Base-by-base conservation (phyloP, 1,140 invertebrate species). In the Diploscapter pachys region DNA sequence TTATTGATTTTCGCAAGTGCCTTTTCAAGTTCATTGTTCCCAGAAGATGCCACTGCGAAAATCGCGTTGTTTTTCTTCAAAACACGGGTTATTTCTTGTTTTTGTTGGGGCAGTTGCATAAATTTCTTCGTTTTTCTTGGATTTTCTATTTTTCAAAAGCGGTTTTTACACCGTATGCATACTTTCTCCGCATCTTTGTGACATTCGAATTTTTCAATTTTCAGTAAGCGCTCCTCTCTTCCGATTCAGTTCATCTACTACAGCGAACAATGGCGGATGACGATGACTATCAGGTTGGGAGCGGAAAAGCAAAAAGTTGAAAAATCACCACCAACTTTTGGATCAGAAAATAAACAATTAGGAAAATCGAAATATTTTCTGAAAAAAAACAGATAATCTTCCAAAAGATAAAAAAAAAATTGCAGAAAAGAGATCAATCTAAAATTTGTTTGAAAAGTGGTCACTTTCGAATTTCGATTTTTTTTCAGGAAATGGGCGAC, bases 281-380 rank as follows among this genome's bases (percentile, higher is more conserved):
- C 55, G 80, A 81, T 67, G 80, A 82, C 77, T 76, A 76, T 53
- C 71, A 79, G 61, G 81, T 79, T 49, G 75, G 76, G 51, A 77
- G 31, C 31, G 31, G 31, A 31, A 1, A 31, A 31, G 0, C 31
- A 31, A n/a, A n/a, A n/a, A n/a, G n/a, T n/a, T n/a, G n/a, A n/a
- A n/a, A n/a, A n/a, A n/a, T n/a, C n/a, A n/a, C n/a, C n/a, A n/a
- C n/a, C n/a, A n/a, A n/a, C n/a, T n/a, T n/a, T n/a, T n/a, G n/a
- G n/a, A n/a, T n/a, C n/a, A n/a, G n/a, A n/a, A n/a, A n/a, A n/a
- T n/a, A n/a, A n/a, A n/a, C n/a, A n/a, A n/a, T n/a, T n/a, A n/a
- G n/a, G n/a, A n/a, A n/a, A n/a, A n/a, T n/a, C n/a, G n/a, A n/a
- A n/a, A n/a, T n/a, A n/a, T n/a, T n/a, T n/a, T n/a, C n/a, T n/a